Evolutionary conservation across 30 jellyfish, hydroid and myxozoan species (phyloP).

Genomic region (Cassiopea xamachana): DNA sequence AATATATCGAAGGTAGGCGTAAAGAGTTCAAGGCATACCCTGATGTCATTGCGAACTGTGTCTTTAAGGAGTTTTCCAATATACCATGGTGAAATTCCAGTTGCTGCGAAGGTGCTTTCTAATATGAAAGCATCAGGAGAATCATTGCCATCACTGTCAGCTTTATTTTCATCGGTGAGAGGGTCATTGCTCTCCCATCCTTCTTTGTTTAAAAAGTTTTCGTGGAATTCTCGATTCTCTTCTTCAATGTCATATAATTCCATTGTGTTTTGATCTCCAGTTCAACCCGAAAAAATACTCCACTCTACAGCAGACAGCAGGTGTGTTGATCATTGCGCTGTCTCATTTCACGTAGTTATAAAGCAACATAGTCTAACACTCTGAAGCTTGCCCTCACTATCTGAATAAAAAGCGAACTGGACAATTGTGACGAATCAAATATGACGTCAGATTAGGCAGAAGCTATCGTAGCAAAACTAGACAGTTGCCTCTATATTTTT

Average conservation of each 20-base stretch:
- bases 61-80: constrained; percentile 44
- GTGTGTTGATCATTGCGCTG: background rate
- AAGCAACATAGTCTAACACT: background rate
- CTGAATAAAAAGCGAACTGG: background rate
- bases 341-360: background rate
- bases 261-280: background rate
- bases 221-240: constrained; percentile 36
- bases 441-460: constrained; percentile 1
- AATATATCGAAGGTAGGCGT: too few relatives aligned
- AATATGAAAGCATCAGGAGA: background rate
- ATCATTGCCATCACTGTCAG: background rate
- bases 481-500: background rate
- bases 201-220: background rate
- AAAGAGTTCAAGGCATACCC: constrained; percentile 22
- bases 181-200: background rate
- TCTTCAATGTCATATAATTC: constrained; percentile 20
- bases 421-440: constrained; percentile 5
- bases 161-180: background rate
- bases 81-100: constrained; percentile 20
- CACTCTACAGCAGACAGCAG: background rate
- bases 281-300: background rate
- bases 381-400: background rate
- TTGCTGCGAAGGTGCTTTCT: background rate
- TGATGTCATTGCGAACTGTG: constrained; percentile 45
- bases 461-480: background rate